Percentiles rank a stretch among this genome's conserved stretches.
These are phyloP conservation scores for Phalacrocorax pelagicus DNA, from an alignment of 2,113 vertebrate genomes.

Conservation along the genomic window DNA sequence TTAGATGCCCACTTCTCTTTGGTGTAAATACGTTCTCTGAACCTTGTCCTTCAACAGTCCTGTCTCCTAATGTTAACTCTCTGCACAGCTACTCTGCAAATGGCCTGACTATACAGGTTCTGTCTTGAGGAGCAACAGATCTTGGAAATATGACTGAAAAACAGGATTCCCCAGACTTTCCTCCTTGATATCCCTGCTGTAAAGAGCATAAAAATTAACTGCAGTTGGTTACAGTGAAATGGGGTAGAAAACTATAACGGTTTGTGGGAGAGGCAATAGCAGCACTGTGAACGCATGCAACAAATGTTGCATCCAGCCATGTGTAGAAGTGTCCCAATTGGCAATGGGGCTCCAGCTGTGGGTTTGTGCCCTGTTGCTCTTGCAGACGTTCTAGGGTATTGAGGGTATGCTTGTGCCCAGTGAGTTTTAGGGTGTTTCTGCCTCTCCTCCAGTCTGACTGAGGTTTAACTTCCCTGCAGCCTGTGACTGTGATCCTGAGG, in stretches of 20 bases:
- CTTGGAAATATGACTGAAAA: slow-evolving; percentile 5
- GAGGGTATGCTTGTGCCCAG: neutral
- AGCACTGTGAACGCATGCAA: neutral
- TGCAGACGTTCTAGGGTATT: neutral
- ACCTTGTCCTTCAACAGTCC: neutral
- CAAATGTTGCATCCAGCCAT: too few species aligned
- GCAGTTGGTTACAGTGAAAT: neutral
- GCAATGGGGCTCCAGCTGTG: neutral
- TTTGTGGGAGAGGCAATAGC: neutral
- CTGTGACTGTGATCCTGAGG: slow-evolving; percentile 93
- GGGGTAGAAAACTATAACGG: neutral
- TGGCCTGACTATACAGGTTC: neutral
- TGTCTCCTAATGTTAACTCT: slow-evolving; percentile 29
- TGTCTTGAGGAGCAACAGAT: neutral
- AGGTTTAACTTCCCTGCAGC: slow-evolving; percentile 71
- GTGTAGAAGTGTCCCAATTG: rapidly evolving
- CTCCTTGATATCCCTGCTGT: neutral
- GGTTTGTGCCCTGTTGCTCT: neutral
- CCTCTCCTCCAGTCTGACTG: neutral
- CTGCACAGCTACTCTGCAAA: slow-evolving; percentile 28
- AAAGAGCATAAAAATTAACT: neutral
- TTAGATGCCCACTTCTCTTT: slow-evolving; percentile 17
- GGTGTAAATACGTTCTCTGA: slow-evolving; percentile 33
- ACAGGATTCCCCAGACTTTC: neutral
- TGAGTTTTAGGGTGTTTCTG: neutral